Conservation (phyloP, 2,888 invertebrate genomes). For the Lacanobia oleracea region DNA sequence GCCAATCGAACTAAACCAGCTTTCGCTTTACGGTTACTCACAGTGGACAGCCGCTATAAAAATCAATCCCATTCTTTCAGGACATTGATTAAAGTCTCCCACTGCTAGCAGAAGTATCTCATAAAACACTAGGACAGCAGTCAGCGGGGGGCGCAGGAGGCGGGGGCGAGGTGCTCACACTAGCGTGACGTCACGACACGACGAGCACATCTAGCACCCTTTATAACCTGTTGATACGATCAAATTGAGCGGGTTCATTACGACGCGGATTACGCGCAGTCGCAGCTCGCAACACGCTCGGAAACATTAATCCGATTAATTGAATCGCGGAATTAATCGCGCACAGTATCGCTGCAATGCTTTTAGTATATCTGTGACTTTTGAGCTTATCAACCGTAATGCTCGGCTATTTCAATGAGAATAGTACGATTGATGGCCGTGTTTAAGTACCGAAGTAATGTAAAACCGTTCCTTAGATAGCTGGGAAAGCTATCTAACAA, state of each 20-base stretch:
- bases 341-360: constrained; percentile 30
- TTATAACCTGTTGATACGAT: constrained; percentile 68
- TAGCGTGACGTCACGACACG: constrained; percentile 22
- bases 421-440: constrained; percentile 25
- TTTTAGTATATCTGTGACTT: constrained; percentile 27
- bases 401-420: constrained; percentile 20
- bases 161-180: constrained; percentile 4
- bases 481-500: neutral
- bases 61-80: constrained; percentile 24
- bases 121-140: constrained; percentile 43
- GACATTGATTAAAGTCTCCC: constrained; percentile 37
- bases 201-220: constrained; percentile 26
- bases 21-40: constrained; percentile 8
- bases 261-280: constrained; percentile 56
- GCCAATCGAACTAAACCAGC: neutral
- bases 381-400: constrained; percentile 29
- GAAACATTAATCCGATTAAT: constrained; percentile 59
- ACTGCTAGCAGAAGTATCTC: constrained; percentile 24
- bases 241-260: constrained; percentile 60
- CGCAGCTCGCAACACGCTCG: constrained; percentile 37
- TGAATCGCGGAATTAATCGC: constrained; percentile 54
- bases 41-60: constrained; percentile 13
- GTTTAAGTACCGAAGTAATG: constrained; percentile 15
- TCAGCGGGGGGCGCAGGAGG: constrained; percentile 8
- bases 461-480: too few species aligned